Base-by-base conservation (phyloP, 2,113 vertebrate genomes). In the Lonchura striata region DNA sequence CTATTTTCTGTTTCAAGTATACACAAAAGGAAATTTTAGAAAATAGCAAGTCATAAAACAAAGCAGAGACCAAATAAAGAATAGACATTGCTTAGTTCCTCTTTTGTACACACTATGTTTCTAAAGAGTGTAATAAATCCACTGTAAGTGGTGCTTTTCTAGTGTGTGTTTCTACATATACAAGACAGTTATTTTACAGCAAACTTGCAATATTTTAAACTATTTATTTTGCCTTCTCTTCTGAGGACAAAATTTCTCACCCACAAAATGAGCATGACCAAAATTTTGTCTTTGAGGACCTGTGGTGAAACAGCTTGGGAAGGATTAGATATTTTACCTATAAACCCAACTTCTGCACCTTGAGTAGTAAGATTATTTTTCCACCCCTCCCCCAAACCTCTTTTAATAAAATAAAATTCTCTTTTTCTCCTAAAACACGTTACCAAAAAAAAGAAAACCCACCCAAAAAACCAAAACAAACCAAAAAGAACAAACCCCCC, bases 1-100 rank as follows among this genome's bases (percentile, higher is more conserved):
- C 23, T 24, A 33, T 72, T 65, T 88, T 74, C n/a, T 63, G 31
- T 56, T 90, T 59, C 25, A 83, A 83, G 14, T 37, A 49, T 11
- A 33, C 13, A 63, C 7, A 60, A 78, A 86, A 82, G 24, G 11
- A 53, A 78, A 65, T 64, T 79, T 81, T 49, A 69, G 44, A 25
- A 88, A 83, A 78, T 5, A 59, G 33, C 0, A 0, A 84, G 15
- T 88, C 56, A 50, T 3, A 18, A 79, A 86, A 89, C 46, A 86
- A 88, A 92, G 22, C 2, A 0, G 52, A 93, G 14, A 49, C 7
- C 15, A 92, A 78, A 59, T 15, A 39, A 81, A 64, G 28, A 88
- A 59, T 0, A 64, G 12, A 52, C 19, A 31, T 1, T 3, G 22
- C 18, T 56, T 1, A 4, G 24, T 21, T 56, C 3, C 14, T 86